Percentiles rank a stretch among this genome's conserved stretches.
These are phyloP conservation scores for Lutjanus argentimaculatus DNA, from an alignment of 2,797 vertebrate genomes.

Conservation along the genomic window DNA sequence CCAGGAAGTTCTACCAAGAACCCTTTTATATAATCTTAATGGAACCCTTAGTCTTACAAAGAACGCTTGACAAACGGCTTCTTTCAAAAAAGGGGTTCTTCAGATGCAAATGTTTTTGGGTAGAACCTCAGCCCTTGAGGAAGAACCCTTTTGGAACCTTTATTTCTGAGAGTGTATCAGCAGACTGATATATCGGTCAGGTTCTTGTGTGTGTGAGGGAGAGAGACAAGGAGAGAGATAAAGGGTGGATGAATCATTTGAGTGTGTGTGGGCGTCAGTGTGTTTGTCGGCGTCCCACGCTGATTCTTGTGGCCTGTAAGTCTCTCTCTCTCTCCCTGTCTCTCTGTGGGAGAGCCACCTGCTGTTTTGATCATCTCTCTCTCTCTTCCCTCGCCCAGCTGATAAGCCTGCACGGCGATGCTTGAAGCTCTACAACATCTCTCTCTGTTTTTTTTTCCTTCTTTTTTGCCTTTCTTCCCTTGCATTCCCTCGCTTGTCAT, in stretches of 20 bases:
- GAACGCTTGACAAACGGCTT: too few relatives aligned
- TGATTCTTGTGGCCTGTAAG: constrained; percentile 49
- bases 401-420: constrained; percentile 55
- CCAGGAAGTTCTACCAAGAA: too few relatives aligned
- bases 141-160: too few relatives aligned
- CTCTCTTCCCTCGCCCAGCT: constrained; percentile 59
- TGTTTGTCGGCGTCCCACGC: constrained; percentile 53
- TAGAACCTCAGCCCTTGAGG: too few relatives aligned
- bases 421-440: constrained; percentile 46
- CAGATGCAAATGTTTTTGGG: too few relatives aligned
- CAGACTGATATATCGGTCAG: too few relatives aligned
- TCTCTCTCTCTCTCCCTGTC: constrained; percentile 25
- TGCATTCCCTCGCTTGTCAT: constrained; percentile 40
- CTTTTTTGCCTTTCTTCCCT: not conserved
- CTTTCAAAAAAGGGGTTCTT: too few relatives aligned
- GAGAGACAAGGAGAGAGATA: constrained; percentile 10
- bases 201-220: constrained; percentile 9
- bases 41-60: too few relatives aligned
- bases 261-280: constrained; percentile 56
- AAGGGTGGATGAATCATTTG: constrained; percentile 59
- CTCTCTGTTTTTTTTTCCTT: not conserved
- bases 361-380: constrained; percentile 74
- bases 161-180: too few relatives aligned
- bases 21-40: too few relatives aligned
- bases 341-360: constrained; percentile 74